Conservation (phyloP, 2,888 invertebrate genomes). For the Drosophila anomalata region DNA sequence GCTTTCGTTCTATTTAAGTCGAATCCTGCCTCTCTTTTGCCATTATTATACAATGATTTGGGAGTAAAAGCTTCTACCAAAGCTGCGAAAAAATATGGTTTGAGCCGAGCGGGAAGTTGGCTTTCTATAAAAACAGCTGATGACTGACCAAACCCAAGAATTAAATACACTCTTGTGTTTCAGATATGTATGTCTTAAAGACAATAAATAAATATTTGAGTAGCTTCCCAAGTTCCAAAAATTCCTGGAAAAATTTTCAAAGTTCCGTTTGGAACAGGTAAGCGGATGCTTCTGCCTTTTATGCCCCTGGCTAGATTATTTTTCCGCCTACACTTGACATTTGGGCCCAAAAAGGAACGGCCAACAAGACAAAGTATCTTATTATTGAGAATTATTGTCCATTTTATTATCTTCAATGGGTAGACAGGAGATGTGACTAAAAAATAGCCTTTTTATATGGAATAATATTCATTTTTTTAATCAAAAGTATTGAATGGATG, state of each 20-base stretch:
- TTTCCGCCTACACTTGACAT: constrained; percentile 4
- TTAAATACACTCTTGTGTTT: not conserved
- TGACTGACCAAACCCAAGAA: constrained; percentile 32
- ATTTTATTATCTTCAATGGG: not conserved
- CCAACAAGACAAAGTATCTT: not conserved
- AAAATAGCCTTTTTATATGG: not conserved
- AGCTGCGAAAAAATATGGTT: constrained; percentile 19
- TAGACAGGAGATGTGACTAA: not conserved
- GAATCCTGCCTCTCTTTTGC: constrained; percentile 9
- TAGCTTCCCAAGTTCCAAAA: not conserved
- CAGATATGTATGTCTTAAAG: not conserved
- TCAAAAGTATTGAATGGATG: constrained; percentile 1
- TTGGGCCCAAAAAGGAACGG: not conserved
- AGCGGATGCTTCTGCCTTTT: constrained; percentile 16
- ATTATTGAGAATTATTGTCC: not conserved
- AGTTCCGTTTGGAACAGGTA: not conserved
- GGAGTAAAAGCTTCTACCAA: constrained; percentile 30
- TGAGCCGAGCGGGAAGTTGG: not conserved
- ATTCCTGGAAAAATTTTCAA: constrained; percentile 16
- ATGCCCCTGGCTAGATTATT: constrained; percentile 4
- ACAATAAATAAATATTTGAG: constrained; percentile 19
- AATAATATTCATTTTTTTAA: not conserved
- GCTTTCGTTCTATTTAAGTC: constrained; percentile 19
- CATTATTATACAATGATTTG: constrained; percentile 41
- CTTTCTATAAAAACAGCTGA: constrained; percentile 26